A percentile compares a stretch with the other conserved stretches of the same genome.
Conservation (phyloP, 2,113 vertebrate genomes). For the Phodopus roborovskii region DNA sequence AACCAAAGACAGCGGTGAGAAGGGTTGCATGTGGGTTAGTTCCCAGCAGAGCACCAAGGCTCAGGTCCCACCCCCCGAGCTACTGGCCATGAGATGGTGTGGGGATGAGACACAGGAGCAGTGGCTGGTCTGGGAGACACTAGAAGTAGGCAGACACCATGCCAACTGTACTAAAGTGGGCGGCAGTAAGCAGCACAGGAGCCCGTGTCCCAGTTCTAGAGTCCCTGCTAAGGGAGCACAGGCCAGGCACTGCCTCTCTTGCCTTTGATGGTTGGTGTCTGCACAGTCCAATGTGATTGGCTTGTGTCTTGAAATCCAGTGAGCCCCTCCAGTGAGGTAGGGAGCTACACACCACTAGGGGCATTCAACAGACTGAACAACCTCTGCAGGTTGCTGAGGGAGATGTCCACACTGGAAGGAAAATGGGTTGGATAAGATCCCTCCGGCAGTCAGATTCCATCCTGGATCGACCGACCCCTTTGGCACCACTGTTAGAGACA, state of each 20-base stretch:
- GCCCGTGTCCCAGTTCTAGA: not conserved
- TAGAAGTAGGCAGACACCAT: not conserved
- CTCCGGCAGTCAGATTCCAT: not conserved
- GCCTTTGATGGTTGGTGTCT: not conserved
- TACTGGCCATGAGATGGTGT: not conserved
- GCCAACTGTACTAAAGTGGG: not conserved
- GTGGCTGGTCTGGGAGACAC: not conserved
- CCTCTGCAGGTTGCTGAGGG: not conserved
- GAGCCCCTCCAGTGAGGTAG: not conserved
- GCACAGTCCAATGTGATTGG: not conserved
- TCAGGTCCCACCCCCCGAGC: not conserved
- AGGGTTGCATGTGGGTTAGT: not conserved
- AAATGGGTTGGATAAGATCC: not conserved
- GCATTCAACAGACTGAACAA: not conserved
- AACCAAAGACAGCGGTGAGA: conserved; percentile 90
- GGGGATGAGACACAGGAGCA: not conserved
- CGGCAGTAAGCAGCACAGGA: not conserved
- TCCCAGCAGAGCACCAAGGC: not conserved
- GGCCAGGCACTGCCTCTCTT: not conserved
- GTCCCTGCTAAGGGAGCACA: too few species aligned
- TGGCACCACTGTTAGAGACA: conserved; percentile 27
- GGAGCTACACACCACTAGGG: not conserved
- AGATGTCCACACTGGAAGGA: not conserved
- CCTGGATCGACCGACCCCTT: not conserved
- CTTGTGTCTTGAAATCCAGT: not conserved